These are phyloP conservation scores for Margarornis squamiger DNA, from an alignment of 2,797 vertebrate genomes.

Conservation along the genomic window DNA sequence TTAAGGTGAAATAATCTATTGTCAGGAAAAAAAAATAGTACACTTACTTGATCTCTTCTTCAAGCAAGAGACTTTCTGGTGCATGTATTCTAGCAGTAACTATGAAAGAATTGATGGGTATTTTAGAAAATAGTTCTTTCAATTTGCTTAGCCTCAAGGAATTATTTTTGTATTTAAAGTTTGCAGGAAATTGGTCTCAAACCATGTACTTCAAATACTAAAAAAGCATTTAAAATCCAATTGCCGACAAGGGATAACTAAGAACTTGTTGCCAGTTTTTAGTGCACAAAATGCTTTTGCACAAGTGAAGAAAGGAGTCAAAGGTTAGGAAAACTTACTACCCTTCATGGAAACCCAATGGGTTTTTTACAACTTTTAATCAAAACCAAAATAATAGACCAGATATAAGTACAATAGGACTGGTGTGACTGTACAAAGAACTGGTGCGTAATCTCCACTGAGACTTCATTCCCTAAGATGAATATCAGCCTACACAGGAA, in stretches of 20 bases:
- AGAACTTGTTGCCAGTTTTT: background rate
- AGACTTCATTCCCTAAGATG: background rate
- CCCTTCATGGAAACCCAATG: background rate
- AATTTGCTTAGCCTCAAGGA: background rate
- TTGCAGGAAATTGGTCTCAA: slow-evolving; percentile 3
- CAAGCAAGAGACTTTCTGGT: background rate
- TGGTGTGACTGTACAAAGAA: background rate
- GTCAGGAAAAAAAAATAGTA: background rate
- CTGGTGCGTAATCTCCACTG: background rate
- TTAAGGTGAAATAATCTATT: background rate
- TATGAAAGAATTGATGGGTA: background rate
- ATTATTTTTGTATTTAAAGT: slow-evolving; percentile 26
- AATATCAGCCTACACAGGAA: background rate
- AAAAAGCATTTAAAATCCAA: background rate
- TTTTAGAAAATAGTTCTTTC: background rate
- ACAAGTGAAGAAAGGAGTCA: background rate
- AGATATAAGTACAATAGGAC: background rate
- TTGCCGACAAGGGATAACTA: background rate
- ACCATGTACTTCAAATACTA: background rate
- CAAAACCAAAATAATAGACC: slow-evolving; percentile 1
- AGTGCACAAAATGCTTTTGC: background rate
- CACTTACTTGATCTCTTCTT: background rate
- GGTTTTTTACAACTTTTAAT: slow-evolving; percentile 5
- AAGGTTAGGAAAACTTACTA: slow-evolving; percentile 42
- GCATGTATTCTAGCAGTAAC: background rate